Conservation (phyloP, 2,113 vertebrate species). For the Eulacestoma nigropectus region DNA sequence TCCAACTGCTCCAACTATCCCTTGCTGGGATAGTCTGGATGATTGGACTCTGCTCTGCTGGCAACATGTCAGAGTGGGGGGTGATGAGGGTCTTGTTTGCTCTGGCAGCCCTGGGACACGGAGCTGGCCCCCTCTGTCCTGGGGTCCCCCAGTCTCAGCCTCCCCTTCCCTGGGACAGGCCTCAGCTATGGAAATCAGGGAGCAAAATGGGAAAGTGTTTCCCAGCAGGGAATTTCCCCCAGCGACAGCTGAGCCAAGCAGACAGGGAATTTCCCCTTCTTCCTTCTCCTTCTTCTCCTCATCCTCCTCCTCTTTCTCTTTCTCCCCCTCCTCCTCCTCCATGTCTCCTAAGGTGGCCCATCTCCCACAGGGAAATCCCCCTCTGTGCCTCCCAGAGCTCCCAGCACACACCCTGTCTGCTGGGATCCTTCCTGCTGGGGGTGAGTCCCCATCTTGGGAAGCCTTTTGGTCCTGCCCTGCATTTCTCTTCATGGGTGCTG, state of each 20-base stretch:
- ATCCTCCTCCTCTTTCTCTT: not conserved
- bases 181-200: not conserved
- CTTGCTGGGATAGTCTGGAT: rapidly evolving
- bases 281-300: not conserved
- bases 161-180: not conserved
- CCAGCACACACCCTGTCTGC: not conserved
- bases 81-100: not conserved
- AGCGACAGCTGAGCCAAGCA: not conserved
- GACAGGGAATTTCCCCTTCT: not conserved
- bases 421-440: not conserved
- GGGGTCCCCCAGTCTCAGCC: not conserved
- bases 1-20: not conserved
- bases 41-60: not conserved
- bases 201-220: not conserved
- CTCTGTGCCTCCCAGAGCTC: not conserved
- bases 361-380: not conserved
- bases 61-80: rapidly evolving
- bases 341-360: not conserved
- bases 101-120: rapidly evolving
- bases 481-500: rapidly evolving
- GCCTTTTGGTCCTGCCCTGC: not conserved
- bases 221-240: slow-evolving; percentile 32
- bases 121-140: not conserved
- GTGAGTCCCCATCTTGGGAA: not conserved
- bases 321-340: rapidly evolving